phyloP scores from a whole-genome alignment of 2,113 vertebrate genomes.

The Dryoscopus gambensis region DNA sequence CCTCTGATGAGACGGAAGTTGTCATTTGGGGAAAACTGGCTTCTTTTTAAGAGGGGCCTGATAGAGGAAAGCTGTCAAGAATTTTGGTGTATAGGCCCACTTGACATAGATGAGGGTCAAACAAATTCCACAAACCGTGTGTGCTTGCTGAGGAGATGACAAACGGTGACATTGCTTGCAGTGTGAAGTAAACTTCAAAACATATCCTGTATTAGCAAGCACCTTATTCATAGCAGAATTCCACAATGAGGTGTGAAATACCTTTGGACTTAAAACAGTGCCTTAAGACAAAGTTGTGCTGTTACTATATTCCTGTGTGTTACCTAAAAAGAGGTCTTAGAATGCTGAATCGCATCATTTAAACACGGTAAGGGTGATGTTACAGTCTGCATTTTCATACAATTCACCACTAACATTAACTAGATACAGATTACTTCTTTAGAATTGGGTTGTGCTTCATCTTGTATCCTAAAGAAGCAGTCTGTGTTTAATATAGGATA shows the following conservation, averaged over 20 bases:
- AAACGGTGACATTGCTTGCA: neutral
- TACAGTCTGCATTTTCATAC: neutral
- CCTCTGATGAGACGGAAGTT: neutral
- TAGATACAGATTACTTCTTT: neutral
- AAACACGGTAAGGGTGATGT: neutral
- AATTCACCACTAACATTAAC: neutral
- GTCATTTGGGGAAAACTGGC: neutral
- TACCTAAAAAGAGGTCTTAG: neutral
- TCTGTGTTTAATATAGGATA: neutral
- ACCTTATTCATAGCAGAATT: neutral
- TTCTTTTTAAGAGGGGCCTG: neutral
- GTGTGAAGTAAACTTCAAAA: neutral
- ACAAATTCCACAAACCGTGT: neutral
- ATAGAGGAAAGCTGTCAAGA: neutral
- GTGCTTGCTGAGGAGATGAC: neutral
- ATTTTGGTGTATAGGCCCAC: neutral
- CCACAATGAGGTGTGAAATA: neutral
- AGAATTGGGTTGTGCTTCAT: neutral
- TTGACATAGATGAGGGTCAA: neutral
- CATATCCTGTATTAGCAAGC: neutral
- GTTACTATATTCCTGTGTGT: neutral
- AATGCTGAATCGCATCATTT: neutral
- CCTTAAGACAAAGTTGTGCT: neutral
- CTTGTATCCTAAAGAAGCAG: neutral
- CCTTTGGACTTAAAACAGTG: neutral